Evolutionary conservation across 2,797 vertebrate species (phyloP).

Genomic region (Lepus townsendii): DNA sequence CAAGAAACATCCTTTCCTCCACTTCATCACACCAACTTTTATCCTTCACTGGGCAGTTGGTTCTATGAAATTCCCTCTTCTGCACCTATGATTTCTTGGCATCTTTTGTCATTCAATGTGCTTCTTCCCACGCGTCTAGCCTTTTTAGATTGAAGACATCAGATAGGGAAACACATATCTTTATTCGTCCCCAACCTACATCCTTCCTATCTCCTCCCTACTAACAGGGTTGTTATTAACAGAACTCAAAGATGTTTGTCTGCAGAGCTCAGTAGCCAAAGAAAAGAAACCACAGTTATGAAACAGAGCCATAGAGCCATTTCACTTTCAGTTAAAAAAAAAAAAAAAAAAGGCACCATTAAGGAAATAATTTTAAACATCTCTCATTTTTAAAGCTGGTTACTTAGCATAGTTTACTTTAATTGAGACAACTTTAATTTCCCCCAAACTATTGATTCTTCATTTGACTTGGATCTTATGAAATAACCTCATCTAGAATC

Average conservation of each 20-base stretch:
- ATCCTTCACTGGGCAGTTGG: not conserved
- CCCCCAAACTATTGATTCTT: not conserved
- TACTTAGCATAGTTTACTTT: not conserved
- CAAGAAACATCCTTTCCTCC: not conserved
- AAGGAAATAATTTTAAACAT: not conserved
- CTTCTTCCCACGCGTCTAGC: slow-evolving; percentile 57
- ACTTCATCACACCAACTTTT: not conserved
- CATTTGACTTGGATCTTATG: slow-evolving; percentile 12
- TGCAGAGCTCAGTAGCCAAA: slow-evolving; percentile 44
- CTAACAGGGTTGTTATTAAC: not conserved
- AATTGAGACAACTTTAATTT: slow-evolving; percentile 3
- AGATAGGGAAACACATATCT: slow-evolving; percentile 48
- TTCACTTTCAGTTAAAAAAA: slow-evolving; percentile 55
- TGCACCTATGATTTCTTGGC: slow-evolving; percentile 48
- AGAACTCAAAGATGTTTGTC: not conserved
- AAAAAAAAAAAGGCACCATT: not conserved
- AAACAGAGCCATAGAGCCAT: slow-evolving; percentile 12
- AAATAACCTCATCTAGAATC: slow-evolving; percentile 30
- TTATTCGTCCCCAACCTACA: not conserved
- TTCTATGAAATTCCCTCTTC: slow-evolving; percentile 42
- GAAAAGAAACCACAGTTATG: slow-evolving; percentile 3
- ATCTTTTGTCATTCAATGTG: not conserved
- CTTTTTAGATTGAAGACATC: slow-evolving; percentile 56
- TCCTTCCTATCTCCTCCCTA: not conserved
- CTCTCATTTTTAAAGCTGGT: not conserved